Base-by-base conservation (phyloP, 64 coral and sea anemone species). In the Exaiptasia diaphana region DNA sequence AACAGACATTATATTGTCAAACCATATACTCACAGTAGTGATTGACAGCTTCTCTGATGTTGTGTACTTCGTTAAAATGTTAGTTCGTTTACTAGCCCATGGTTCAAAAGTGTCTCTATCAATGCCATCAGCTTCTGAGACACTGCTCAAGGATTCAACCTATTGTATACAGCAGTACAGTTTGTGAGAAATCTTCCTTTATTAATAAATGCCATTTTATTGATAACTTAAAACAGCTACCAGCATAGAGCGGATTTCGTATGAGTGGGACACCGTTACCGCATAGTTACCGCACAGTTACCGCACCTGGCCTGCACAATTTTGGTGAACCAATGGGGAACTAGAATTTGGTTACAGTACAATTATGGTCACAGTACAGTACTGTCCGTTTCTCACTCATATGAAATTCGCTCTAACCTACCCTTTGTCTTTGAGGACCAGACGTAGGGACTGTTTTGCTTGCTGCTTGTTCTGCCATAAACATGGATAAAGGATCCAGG, bases 11-110 rank as follows among this genome's bases (percentile, higher is more conserved):
- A n/a, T n/a, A n/a, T n/a, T n/a, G n/a, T n/a, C n/a, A n/a, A n/a
- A n/a, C n/a, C n/a, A n/a, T n/a, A 29, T 49, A 91, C 93, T 78
- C 91, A 97, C 93, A 49, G 95, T 99, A 4, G 85, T 99, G 21
- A 99, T 99, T 23, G 95, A 99, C 0, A 99, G 85, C 28, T 99
- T 99, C 59, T 99, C 85, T 30, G 95, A 99, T 30, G 95, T 99
- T 15, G 95, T 99, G 53, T 99, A 99, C 67, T 99, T 99, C 59
- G 89, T 84, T 11, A 99, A 82, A 53, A 99, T 93, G 14, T 45
- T 64, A 13, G 68, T 27, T 82, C 81, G 84, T 28, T 93, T 99
- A 54, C 81, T 89, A 14, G 85, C 80, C 95, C 95, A 99, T 4
- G 95, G 95, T 28, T 99, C 73, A 88, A 99, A 91, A 17, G 76